phyloP scores from a whole-genome alignment of 1,140 invertebrate species.

The Trichonephila clavata region DNA sequence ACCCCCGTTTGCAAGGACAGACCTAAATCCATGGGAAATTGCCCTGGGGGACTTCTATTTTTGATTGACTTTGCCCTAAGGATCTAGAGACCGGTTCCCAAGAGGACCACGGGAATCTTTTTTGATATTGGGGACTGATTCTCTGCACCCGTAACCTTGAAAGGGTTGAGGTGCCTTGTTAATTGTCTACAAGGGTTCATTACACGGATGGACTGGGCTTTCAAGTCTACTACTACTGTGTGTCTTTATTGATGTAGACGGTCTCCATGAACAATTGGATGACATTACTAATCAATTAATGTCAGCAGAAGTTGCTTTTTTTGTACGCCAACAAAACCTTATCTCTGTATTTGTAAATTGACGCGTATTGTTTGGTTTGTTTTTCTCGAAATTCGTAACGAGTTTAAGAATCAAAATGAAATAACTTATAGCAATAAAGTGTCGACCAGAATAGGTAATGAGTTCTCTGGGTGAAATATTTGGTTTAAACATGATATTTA shows the following conservation, averaged over 20 bases:
- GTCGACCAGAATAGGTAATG: no score
- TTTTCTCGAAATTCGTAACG: no score
- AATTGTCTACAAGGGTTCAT: conserved; percentile 35
- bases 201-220: conserved; percentile 4
- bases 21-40: conserved; percentile 63
- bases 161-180: conserved; percentile 14
- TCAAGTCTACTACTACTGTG: neutral
- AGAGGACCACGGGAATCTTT: neutral
- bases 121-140: neutral
- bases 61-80: conserved; percentile 51
- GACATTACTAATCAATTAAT: neutral
- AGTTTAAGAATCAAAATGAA: no score
- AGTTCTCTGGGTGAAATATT: no score
- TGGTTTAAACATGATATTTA: no score
- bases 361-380: no score
- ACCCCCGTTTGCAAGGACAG: conserved; percentile 40
- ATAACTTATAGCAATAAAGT: no score
- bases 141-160: conserved; percentile 53
- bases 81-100: conserved; percentile 41
- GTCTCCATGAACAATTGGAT: neutral
- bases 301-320: neutral
- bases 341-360: no score
- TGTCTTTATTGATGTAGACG: neutral
- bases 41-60: conserved; percentile 47
- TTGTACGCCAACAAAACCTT: neutral